Percentiles rank a stretch among this genome's conserved stretches.
Conservation (phyloP, 2,888 invertebrate species). For the Drosophila mulleri region DNA sequence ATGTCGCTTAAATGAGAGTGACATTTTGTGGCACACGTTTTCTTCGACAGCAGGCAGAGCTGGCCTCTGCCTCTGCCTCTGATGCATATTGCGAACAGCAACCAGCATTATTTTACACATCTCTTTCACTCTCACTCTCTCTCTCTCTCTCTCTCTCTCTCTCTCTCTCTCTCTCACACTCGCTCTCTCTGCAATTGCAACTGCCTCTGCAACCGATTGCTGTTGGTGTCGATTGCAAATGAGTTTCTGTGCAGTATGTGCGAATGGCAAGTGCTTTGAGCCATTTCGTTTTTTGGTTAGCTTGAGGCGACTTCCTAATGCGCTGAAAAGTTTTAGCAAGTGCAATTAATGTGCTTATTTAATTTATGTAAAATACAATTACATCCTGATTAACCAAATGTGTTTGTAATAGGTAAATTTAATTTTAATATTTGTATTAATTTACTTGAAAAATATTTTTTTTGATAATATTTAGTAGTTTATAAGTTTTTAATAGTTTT, state of each 20-base stretch:
- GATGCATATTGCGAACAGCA: slow-evolving; percentile 39
- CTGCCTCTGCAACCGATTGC: slow-evolving; percentile 36
- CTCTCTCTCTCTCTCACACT: background rate
- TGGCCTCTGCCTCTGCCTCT: background rate
- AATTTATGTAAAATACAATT: too few species aligned
- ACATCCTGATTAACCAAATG: too few species aligned
- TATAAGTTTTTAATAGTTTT: too few species aligned
- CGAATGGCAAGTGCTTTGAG: slow-evolving; percentile 20
- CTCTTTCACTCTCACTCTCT: slow-evolving; percentile 2
- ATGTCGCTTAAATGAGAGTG: slow-evolving; percentile 68
- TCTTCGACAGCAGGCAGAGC: slow-evolving; percentile 32
- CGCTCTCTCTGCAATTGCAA: slow-evolving; percentile 31
- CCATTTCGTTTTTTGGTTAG: background rate
- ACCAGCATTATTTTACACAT: slow-evolving; percentile 2
- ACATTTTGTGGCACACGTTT: slow-evolving; percentile 76
- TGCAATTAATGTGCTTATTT: too few species aligned
- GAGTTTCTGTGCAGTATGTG: slow-evolving; percentile 58
- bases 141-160: background rate
- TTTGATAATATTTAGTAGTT: too few species aligned
- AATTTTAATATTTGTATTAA: too few species aligned
- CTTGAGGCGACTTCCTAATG: slow-evolving; percentile 13
- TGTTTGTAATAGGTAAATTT: too few species aligned
- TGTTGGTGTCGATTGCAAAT: slow-evolving; percentile 73
- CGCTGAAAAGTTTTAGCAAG: background rate
- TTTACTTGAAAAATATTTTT: too few species aligned